phyloP scores from a whole-genome alignment of 2,113 vertebrate species.

The Hemichromis elongatus region DNA sequence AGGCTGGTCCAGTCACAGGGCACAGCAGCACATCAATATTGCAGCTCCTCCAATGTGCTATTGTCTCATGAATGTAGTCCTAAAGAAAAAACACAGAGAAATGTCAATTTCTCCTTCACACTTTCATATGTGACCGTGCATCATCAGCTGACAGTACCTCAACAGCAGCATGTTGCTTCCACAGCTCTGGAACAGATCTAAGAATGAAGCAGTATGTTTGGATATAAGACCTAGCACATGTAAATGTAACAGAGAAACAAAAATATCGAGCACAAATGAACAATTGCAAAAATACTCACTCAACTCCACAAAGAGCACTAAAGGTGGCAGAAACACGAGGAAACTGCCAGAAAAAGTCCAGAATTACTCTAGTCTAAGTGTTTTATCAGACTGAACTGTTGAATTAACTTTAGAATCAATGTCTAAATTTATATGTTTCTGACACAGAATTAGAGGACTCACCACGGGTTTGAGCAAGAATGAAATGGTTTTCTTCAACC shows the following conservation, averaged over 20 bases:
- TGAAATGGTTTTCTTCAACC: constrained; percentile 76
- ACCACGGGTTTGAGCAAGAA: constrained; percentile 80
- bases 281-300: too few relatives aligned
- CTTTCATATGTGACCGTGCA: rapidly evolving
- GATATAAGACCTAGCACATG: background rate
- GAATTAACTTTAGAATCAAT: background rate
- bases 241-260: too few relatives aligned
- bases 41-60: background rate
- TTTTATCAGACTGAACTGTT: background rate
- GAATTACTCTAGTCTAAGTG: too few relatives aligned
- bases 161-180: background rate
- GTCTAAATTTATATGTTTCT: background rate
- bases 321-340: constrained; percentile 14
- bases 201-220: background rate
- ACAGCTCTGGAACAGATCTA: background rate
- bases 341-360: constrained; percentile 35
- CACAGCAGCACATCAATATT: background rate
- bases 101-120: rapidly evolving
- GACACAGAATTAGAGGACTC: constrained; percentile 41
- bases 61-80: background rate
- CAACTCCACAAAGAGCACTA: rapidly evolving
- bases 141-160: background rate
- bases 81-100: background rate
- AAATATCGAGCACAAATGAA: too few relatives aligned
- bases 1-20: background rate